phyloP scores from a whole-genome alignment of 1,140 invertebrate species.

The Octopus sinensis region DNA sequence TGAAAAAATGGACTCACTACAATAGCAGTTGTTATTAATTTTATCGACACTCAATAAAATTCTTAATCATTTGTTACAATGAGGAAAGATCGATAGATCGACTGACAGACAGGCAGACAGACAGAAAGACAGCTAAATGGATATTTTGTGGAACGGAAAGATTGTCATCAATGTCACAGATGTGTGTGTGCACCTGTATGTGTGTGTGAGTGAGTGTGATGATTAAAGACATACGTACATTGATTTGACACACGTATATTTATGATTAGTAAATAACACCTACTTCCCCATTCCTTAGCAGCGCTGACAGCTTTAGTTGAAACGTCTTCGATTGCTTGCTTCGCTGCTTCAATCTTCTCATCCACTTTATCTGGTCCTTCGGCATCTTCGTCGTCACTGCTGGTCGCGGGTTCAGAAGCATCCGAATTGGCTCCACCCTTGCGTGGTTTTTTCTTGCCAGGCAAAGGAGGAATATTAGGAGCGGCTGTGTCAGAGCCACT shows the following conservation, averaged over 20 bases:
- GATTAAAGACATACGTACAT: too few relatives aligned
- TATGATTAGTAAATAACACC: slow-evolving; percentile 25
- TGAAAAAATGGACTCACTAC: too few relatives aligned
- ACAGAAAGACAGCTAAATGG: neutral
- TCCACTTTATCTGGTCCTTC: slow-evolving; percentile 22
- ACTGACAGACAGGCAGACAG: neutral
- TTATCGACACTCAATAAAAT: too few relatives aligned
- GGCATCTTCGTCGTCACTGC: slow-evolving; percentile 25
- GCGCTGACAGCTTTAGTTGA: slow-evolving; percentile 87
- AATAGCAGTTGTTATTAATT: too few relatives aligned
- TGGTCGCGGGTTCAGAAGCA: slow-evolving; percentile 23
- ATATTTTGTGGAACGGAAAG: too few relatives aligned
- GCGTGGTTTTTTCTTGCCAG: slow-evolving; percentile 22
- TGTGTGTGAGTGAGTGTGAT: too few relatives aligned
- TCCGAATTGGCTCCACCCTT: slow-evolving; percentile 26
- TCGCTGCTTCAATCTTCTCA: slow-evolving; percentile 24
- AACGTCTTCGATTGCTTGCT: slow-evolving; percentile 62
- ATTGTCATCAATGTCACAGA: too few relatives aligned
- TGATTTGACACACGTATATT: too few relatives aligned
- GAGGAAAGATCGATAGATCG: neutral
- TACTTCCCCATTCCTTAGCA: slow-evolving; percentile 80
- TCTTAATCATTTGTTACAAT: too few relatives aligned
- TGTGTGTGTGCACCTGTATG: too few relatives aligned
- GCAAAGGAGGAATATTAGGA: neutral
- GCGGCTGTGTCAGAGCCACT: neutral